Evolutionary conservation across 2,797 vertebrate species (phyloP), one percentile per base, ranked within the genome.

Genomic region (Crenuchus spilurus): DNA sequence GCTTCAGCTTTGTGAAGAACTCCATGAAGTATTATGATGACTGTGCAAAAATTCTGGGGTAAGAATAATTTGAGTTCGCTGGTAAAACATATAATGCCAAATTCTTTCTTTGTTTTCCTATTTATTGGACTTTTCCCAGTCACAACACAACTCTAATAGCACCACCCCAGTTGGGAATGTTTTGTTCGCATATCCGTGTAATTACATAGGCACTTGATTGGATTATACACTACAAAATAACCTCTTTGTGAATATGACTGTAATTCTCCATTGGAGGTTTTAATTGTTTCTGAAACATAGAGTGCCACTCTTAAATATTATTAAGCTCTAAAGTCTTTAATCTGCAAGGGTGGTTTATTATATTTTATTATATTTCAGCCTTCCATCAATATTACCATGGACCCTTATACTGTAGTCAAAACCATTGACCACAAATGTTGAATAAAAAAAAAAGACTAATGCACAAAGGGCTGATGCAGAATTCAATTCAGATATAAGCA

Each of bases 11-110:
- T 80, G 95, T 96, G 85, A 96, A 96, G 88, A 96, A 96, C 84
- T 96, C 95, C 66, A 96, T 96, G 95, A 96, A 96, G 82, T 96
- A 95, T 86, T 96, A 95, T 76, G 94, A 96, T 75, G 95, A 96
- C 83, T 96, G 95, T 84, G 95, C 95, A 76, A 96, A 96, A 84
- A 96, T 96, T 73, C 89, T 96, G 73, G 95, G 95, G 95, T 95
- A 89, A 91, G 92, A 46, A 10, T 18, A 18, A 11, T 46, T 16
- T 37, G 10, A 22, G 11, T 62, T 44, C n/a, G n/a, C n/a, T n/a
- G n/a, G n/a, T n/a, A n/a, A n/a, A n/a, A n/a, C n/a, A n/a, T n/a
- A n/a, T n/a, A n/a, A n/a, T n/a, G n/a, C n/a, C n/a, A n/a, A n/a
- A n/a, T n/a, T n/a, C n/a, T n/a, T 57, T 11, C 24, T 30, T 52